phyloP scores from a whole-genome alignment of 2,888 invertebrate genomes.

The Zaprionus bogoriensis region DNA sequence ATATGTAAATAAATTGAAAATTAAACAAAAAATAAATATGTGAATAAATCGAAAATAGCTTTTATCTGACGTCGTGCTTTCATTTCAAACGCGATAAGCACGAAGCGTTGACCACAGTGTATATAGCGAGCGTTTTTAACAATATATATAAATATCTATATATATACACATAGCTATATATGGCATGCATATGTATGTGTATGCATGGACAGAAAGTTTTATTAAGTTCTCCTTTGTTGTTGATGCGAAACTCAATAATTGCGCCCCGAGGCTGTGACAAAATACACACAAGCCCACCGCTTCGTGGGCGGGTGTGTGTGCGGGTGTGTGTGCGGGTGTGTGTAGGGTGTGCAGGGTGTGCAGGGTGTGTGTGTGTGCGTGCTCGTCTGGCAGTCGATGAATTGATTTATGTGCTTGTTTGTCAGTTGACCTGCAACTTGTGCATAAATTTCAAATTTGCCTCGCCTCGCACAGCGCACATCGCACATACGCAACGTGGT shows the following conservation, averaged over 20 bases:
- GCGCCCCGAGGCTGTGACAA: slow-evolving; percentile 49
- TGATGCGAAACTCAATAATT: slow-evolving; percentile 56
- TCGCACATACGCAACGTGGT: slow-evolving; percentile 37
- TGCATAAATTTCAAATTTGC: slow-evolving; percentile 67
- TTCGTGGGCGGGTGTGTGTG: neutral
- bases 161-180: neutral
- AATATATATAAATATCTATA: neutral
- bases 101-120: too few species aligned
- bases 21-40: too few species aligned
- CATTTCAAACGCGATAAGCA: too few species aligned
- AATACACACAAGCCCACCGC: slow-evolving; percentile 9
- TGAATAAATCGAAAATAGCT: too few species aligned
- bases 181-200: neutral
- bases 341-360: neutral
- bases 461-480: slow-evolving; percentile 2
- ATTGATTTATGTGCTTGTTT: slow-evolving; percentile 72
- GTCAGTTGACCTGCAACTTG: slow-evolving; percentile 69
- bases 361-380: neutral
- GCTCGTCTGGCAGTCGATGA: slow-evolving; percentile 54
- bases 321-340: neutral
- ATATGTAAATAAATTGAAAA: too few species aligned
- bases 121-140: too few species aligned
- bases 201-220: slow-evolving; percentile 22
- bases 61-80: too few species aligned
- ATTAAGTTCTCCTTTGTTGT: slow-evolving; percentile 34